phyloP scores from a whole-genome alignment of 2,888 invertebrate species.

The Euzophera pinguis region DNA sequence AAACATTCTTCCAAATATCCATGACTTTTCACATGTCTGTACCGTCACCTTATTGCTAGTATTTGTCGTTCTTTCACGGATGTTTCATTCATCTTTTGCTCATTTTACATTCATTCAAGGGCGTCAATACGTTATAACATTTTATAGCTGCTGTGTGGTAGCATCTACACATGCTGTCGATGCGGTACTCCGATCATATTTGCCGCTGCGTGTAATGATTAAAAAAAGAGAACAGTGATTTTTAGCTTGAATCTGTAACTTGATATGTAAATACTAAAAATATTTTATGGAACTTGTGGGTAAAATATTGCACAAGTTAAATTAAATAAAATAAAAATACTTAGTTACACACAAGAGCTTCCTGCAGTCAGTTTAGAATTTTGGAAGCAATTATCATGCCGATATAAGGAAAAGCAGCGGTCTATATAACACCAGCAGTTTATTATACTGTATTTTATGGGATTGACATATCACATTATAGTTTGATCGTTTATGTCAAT shows the following conservation, averaged over 20 bases:
- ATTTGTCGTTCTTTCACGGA: too few relatives aligned
- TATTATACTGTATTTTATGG: not conserved
- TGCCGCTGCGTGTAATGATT: not conserved
- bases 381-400: not conserved
- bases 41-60: too few relatives aligned
- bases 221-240: not conserved
- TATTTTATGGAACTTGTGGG: slow-evolving; percentile 2
- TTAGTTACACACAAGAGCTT: not conserved
- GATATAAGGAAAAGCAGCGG: not conserved
- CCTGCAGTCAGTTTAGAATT: not conserved
- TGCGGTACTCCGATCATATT: not conserved
- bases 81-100: too few relatives aligned
- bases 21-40: too few relatives aligned
- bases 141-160: too few relatives aligned
- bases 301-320: slow-evolving; percentile 14
- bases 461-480: slow-evolving; percentile 1
- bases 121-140: too few relatives aligned
- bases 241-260: not conserved
- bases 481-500: not conserved
- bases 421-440: not conserved
- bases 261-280: slow-evolving; percentile 1
- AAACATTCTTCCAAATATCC: too few relatives aligned
- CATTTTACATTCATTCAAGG: too few relatives aligned
- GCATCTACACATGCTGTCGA: too few relatives aligned
- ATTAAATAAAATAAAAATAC: slow-evolving; percentile 8